Conservation (phyloP, 2,797 vertebrate species). For the Lagodon rhomboides region DNA sequence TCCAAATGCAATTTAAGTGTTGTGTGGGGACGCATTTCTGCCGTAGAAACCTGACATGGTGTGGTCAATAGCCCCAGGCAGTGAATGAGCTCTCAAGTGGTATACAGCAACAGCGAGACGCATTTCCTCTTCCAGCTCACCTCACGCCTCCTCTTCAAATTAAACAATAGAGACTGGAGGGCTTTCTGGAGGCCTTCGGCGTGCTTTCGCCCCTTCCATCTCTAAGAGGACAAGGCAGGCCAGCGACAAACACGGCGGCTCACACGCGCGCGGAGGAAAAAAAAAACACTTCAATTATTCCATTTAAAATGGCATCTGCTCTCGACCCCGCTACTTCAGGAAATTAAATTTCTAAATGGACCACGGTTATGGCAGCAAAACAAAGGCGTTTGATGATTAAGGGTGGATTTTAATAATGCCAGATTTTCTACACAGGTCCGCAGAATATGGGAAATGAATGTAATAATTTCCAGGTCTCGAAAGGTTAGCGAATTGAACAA, state of each 20-base stretch:
- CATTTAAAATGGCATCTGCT: slow-evolving; percentile 78
- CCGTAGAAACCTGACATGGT: slow-evolving; percentile 79
- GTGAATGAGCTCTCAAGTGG: slow-evolving; percentile 80
- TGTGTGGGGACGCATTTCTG: slow-evolving; percentile 76
- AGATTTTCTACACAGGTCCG: slow-evolving; percentile 66
- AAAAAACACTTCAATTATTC: slow-evolving; percentile 76
- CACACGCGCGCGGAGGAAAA: slow-evolving; percentile 30
- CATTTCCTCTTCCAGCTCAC: slow-evolving; percentile 82
- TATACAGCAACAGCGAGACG: slow-evolving; percentile 71
- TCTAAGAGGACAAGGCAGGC: slow-evolving; percentile 69
- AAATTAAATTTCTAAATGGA: slow-evolving; percentile 81
- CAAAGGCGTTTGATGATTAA: slow-evolving; percentile 74
- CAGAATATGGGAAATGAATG: slow-evolving; percentile 62
- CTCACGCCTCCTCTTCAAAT: slow-evolving; percentile 81
- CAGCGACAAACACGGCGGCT: slow-evolving; percentile 59
- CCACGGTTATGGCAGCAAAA: slow-evolving; percentile 67
- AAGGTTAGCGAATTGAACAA: slow-evolving; percentile 57
- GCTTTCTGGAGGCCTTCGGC: slow-evolving; percentile 71
- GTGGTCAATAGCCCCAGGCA: slow-evolving; percentile 82
- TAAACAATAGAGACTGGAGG: slow-evolving; percentile 77
- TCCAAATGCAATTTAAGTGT: slow-evolving; percentile 83
- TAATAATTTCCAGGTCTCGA: slow-evolving; percentile 57
- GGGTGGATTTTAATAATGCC: slow-evolving; percentile 73
- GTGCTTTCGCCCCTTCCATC: slow-evolving; percentile 66
- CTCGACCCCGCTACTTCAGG: slow-evolving; percentile 78